Evolutionary conservation across 2,797 vertebrate species (phyloP), one percentile per base, ranked within the genome.

Genomic region (Holocentrus rufus): DNA sequence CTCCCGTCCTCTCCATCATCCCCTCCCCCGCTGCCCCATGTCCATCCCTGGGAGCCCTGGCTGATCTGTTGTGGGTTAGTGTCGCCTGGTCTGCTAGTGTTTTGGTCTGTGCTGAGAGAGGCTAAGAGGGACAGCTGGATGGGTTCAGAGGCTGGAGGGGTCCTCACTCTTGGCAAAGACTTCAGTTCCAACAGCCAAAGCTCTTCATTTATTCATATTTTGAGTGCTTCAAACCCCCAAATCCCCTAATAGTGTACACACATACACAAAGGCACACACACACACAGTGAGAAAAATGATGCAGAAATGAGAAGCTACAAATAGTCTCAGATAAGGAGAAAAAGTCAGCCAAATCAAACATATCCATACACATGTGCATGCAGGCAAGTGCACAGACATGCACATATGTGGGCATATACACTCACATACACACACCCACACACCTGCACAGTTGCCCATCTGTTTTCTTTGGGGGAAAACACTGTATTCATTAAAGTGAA

Each of bases 181-280:
- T 58, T 79, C 39, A 70, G 76, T 76, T 88, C 67, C 74, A 79
- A 85, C 84, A 84, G 83, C 83, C 85, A 90, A 79, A 82, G 62
- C 84, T 84, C 74, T 88, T 89, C 77, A 90, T 90, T 91, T 88
- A 91, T 90, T 92, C 86, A 92, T 91, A 88, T 76, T 82, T 84
- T 88, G 81, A 91, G 91, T 90, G 88, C 84, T 86, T 82, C 82
- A 86, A 85, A 65, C 69, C 83, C 72, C 70, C 1, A 84, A 88
- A 88, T 82, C 68, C 82, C 83, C 10, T 62, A 81, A 85, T 82
- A 77, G 79, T 50, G 63, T 79, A 63, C 61, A 64, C 31, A 69
- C 59, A 81, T 47, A 69, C 65, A 82, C 63, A 88, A 42, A 65
- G 55, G 77, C 61, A 61, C 30, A 61, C 63, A 72, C 49, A 69